Evolutionary conservation across 2,888 invertebrate genomes (phyloP), one percentile per base, ranked within the genome.

Genomic region (Epinotia ramella): DNA sequence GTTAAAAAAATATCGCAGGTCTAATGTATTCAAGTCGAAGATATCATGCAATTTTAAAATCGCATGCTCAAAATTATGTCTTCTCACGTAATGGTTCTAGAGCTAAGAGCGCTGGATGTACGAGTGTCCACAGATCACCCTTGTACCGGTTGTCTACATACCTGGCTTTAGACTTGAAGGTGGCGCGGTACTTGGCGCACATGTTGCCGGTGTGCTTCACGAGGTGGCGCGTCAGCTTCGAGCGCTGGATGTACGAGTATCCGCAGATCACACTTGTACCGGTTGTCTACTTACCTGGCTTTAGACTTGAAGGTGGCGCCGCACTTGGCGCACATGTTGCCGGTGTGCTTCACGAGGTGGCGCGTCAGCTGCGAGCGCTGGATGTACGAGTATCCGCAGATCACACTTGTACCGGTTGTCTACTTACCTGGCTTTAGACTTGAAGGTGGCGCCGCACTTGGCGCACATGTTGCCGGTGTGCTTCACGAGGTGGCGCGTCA

Each of bases 311-410:
- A 90, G 5, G 78, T 78, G 24, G 73, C 46, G 0, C 82, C 84
- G 77, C 93, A 92, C 16, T 81, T 78, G 28, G 53, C 89, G 84
- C 98, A 98, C 24, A 95, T 91, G 84, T 95, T 96, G 13, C 96
- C 96, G 80, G 95, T 95, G 83, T 98, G 96, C 84, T 97, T 97
- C 83, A 97, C 96, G 79, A 97, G 91, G 86, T 98, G 98, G 7
- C 97, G 96, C 79, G 96, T 95, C 53, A 98, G 91, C 86, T 98
- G 98, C 9, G 96, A 95, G 13, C 97, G 96, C 89, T 97, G 98
- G 76, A 98, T 98, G 88, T 97, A 98, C n/a, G 97, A 96, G 86
- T 96, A 96, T 12, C 95, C 95, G 85, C 98, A 98, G 81, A 95
- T 94, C 87, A 85, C 97, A 97, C 83, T 91, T 91, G 86, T 89